These are phyloP conservation scores for Antheraea yamamai DNA, from an alignment of 2,888 invertebrate genomes.

Conservation along the genomic window DNA sequence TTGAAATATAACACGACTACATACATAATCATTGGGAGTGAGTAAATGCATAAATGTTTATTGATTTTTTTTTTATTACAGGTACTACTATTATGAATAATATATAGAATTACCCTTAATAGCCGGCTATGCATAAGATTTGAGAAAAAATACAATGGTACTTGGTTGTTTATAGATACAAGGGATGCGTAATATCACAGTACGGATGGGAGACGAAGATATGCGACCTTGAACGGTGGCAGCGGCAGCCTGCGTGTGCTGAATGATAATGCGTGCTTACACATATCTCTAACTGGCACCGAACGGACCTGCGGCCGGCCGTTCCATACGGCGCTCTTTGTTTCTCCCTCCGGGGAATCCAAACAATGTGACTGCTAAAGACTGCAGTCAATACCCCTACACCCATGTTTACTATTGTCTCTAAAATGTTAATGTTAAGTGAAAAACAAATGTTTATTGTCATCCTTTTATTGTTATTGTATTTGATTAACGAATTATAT, in stretches of 20 bases:
- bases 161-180: neutral
- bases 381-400: constrained; percentile 51
- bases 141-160: neutral
- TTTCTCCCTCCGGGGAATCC: constrained; percentile 46
- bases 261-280: constrained; percentile 56
- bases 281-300: constrained; percentile 48
- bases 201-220: constrained; percentile 37
- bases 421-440: constrained; percentile 30
- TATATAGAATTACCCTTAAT: too few species aligned
- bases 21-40: neutral
- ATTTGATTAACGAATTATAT: constrained; percentile 32
- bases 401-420: constrained; percentile 45
- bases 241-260: constrained; percentile 56
- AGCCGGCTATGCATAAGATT: too few species aligned
- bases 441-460: constrained; percentile 37
- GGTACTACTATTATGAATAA: too few species aligned
- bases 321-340: constrained; percentile 47
- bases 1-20: constrained; percentile 21
- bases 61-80: neutral
- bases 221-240: constrained; percentile 60
- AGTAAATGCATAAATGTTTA: neutral
- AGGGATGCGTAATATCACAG: constrained; percentile 17
- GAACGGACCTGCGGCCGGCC: constrained; percentile 20
- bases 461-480: constrained; percentile 36
- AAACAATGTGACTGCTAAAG: constrained; percentile 38